These are phyloP conservation scores for Dromiciops gliroides DNA, from an alignment of 2,113 vertebrate species.

Conservation along the genomic window DNA sequence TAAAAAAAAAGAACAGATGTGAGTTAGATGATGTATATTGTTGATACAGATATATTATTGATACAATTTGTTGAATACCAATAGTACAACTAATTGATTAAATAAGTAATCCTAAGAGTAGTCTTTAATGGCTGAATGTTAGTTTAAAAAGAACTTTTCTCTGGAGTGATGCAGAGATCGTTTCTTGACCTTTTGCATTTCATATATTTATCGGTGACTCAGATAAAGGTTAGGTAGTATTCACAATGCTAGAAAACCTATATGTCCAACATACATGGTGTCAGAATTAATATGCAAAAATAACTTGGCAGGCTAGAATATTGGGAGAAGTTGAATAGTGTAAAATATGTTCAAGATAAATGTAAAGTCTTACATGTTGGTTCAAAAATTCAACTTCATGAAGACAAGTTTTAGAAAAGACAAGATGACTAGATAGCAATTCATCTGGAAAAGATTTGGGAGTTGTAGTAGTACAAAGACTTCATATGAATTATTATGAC, in stretches of 20 bases:
- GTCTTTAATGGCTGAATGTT: background rate
- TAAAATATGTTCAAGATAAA: background rate
- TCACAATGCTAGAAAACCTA: background rate
- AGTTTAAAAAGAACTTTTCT: background rate
- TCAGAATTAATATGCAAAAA: background rate
- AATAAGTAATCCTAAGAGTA: background rate
- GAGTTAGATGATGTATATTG: background rate
- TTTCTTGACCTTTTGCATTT: background rate
- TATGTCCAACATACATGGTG: background rate
- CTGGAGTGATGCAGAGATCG: background rate
- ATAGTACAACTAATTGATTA: background rate
- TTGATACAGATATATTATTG: background rate
- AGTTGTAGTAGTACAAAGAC: background rate
- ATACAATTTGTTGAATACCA: background rate
- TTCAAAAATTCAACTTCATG: background rate
- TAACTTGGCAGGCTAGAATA: background rate
- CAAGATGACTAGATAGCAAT: background rate
- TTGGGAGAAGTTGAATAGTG: background rate
- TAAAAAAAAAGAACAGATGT: background rate
- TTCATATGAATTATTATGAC: background rate
- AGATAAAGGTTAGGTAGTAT: background rate
- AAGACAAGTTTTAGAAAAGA: background rate
- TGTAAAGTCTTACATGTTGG: background rate
- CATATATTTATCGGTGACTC: background rate
- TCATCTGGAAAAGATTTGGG: background rate